Conservation (phyloP, 2,888 invertebrate species). For the Heliothis peltigera region DNA sequence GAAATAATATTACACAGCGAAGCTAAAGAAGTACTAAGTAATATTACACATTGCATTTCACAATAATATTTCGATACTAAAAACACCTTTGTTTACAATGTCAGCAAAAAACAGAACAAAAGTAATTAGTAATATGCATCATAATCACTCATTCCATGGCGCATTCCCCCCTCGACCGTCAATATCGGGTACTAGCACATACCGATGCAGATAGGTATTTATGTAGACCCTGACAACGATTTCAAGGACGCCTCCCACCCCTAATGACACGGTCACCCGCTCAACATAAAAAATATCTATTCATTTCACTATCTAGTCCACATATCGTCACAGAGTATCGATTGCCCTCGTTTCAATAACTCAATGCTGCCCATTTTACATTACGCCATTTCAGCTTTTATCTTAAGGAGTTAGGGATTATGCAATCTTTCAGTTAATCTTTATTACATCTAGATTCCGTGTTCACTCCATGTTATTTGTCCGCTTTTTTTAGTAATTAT, state of each 20-base stretch:
- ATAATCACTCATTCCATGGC: conserved; percentile 31
- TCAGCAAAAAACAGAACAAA: conserved; percentile 32
- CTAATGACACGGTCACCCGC: conserved; percentile 63
- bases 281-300: conserved; percentile 56
- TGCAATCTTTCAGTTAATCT: conserved; percentile 36
- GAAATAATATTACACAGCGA: neutral
- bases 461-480: conserved; percentile 26
- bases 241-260: conserved; percentile 66
- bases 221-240: conserved; percentile 63
- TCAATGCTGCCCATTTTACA: conserved; percentile 50
- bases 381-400: conserved; percentile 32
- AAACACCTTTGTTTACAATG: conserved; percentile 15
- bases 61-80: conserved; percentile 4
- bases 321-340: conserved; percentile 68
- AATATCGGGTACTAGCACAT: conserved; percentile 37
- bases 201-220: conserved; percentile 42
- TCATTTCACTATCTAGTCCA: conserved; percentile 57
- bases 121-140: conserved; percentile 44
- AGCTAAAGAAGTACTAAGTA: neutral
- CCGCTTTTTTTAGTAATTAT: conserved; percentile 10
- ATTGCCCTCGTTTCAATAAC: conserved; percentile 72
- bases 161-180: conserved; percentile 39
- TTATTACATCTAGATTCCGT: conserved; percentile 31
- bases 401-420: conserved; percentile 39
- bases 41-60: conserved; percentile 22